phyloP scores from a whole-genome alignment of 2,888 invertebrate genomes.

The Lasiommata megera region DNA sequence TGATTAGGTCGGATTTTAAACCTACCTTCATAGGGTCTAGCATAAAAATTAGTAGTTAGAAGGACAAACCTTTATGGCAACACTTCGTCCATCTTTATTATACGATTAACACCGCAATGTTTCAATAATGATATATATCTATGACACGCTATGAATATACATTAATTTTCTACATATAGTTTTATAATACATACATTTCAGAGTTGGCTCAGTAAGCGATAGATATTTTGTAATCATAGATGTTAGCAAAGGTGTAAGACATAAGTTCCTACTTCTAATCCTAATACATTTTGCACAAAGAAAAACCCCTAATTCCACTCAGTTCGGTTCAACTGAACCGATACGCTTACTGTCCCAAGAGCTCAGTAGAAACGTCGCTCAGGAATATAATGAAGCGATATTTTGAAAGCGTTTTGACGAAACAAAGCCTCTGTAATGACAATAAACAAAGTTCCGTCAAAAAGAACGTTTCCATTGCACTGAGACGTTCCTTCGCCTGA shows the following conservation, averaged over 20 bases:
- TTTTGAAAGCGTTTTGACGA: conserved; percentile 56
- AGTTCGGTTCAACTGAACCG: conserved; percentile 30
- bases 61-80: too few relatives aligned
- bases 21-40: too few relatives aligned
- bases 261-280: background rate
- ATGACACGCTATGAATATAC: too few relatives aligned
- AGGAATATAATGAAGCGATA: conserved; percentile 58
- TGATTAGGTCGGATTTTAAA: too few relatives aligned
- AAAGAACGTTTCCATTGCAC: conserved; percentile 31
- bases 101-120: too few relatives aligned
- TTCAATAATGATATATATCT: too few relatives aligned
- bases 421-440: conserved; percentile 65
- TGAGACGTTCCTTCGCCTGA: too few relatives aligned
- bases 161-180: too few relatives aligned
- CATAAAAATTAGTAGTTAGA: too few relatives aligned
- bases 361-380: conserved; percentile 46
- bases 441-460: conserved; percentile 52
- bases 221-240: background rate
- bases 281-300: conserved; percentile 19
- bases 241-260: background rate
- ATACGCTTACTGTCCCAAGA: conserved; percentile 49
- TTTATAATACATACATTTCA: too few relatives aligned
- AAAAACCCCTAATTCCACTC: conserved; percentile 23
- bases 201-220: too few relatives aligned
- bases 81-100: too few relatives aligned